These are phyloP conservation scores for Megalops atlanticus DNA, from an alignment of 2,113 vertebrate species.

Conservation along the genomic window DNA sequence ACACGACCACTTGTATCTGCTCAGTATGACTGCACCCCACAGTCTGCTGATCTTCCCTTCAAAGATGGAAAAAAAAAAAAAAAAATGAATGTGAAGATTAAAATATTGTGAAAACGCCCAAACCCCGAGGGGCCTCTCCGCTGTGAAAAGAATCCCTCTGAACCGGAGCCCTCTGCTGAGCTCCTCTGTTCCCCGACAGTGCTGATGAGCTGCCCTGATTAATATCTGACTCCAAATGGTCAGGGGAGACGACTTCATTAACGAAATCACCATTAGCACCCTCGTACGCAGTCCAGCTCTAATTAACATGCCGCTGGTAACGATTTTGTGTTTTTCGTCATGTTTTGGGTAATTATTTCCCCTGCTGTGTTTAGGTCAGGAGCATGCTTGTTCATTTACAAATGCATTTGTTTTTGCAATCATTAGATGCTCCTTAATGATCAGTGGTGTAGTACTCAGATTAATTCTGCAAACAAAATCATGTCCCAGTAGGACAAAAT, in stretches of 20 bases:
- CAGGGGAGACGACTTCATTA: slow-evolving; percentile 9
- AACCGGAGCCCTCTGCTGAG: neutral
- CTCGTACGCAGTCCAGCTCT: slow-evolving; percentile 23
- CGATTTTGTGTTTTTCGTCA: slow-evolving; percentile 40
- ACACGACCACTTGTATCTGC: neutral
- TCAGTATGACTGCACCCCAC: neutral
- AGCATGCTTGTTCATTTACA: slow-evolving; percentile 20
- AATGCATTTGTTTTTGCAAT: neutral
- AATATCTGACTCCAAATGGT: neutral
- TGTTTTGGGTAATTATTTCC: slow-evolving; percentile 54
- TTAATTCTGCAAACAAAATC: neutral
- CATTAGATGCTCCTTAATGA: neutral
- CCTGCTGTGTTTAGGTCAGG: slow-evolving; percentile 28
- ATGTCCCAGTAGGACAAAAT: neutral
- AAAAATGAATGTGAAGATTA: neutral
- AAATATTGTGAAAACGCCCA: neutral
- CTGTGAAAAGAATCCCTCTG: neutral
- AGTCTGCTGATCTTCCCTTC: neutral
- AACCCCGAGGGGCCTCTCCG: neutral
- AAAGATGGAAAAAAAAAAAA: neutral
- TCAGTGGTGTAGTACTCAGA: neutral
- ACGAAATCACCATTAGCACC: slow-evolving; percentile 3
- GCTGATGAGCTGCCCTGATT: slow-evolving; percentile 8
- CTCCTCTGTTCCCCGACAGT: neutral
- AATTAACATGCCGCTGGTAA: slow-evolving; percentile 49